Percentiles rank a stretch among this genome's conserved stretches.
Evolutionary conservation across 1,140 invertebrate genomes (phyloP).

Genomic region (Sogatella furcifera): DNA sequence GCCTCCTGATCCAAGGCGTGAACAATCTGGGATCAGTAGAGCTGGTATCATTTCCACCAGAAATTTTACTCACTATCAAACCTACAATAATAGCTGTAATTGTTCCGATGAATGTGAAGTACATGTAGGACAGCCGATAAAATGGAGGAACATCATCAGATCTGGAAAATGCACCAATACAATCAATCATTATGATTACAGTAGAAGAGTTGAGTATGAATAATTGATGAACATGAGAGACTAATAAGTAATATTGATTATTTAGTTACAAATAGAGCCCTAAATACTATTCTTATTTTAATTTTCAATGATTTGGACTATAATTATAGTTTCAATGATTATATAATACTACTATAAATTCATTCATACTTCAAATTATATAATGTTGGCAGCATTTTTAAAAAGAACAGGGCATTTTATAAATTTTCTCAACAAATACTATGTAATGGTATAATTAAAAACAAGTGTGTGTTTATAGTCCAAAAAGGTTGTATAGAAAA

Average conservation of each 20-base stretch:
- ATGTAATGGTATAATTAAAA: no score
- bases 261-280: no score
- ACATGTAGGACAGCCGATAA: constrained; percentile 52
- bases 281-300: no score
- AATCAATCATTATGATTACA: background rate
- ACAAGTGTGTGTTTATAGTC: no score
- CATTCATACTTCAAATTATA: background rate
- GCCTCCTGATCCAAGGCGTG: no score
- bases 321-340: no score
- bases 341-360: no score
- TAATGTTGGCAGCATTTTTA: background rate
- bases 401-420: background rate
- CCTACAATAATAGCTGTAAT: constrained; percentile 54
- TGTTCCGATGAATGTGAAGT: constrained; percentile 56
- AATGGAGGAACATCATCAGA: constrained; percentile 23
- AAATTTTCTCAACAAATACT: background rate
- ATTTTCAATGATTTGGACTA: no score
- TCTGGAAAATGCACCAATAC: background rate
- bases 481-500: no score
- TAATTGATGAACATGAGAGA: background rate
- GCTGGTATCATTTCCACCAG: constrained; percentile 23
- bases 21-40: no score
- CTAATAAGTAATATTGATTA: no score
- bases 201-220: no score
- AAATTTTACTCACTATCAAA: constrained; percentile 53